Evolutionary conservation across 2,113 vertebrate species (phyloP).

Genomic region (Oncorhynchus kisutch): DNA sequence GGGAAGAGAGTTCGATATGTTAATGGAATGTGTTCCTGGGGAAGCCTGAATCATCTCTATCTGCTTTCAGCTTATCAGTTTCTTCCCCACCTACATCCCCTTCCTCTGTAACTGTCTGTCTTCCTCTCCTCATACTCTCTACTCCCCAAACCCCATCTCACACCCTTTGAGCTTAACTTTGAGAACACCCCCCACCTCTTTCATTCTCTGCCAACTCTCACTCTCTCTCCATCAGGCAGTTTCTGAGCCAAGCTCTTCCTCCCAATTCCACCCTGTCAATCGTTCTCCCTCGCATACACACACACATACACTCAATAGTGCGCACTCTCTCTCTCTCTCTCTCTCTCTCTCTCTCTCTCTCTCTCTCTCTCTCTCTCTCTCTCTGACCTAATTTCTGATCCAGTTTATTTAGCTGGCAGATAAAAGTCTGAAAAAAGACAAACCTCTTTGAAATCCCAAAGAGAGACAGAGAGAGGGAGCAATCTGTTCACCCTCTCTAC

Average conservation of each 20-base stretch:
- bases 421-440: conserved; percentile 38
- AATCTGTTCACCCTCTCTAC: background rate
- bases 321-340: no score
- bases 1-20: conserved; percentile 36
- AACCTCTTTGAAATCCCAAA: conserved; percentile 55
- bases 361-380: conserved; percentile 18
- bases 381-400: conserved; percentile 63
- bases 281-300: background rate
- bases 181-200: background rate
- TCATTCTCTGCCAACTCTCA: conserved; percentile 21
- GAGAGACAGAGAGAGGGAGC: conserved; percentile 39
- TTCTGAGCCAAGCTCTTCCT: conserved; percentile 18
- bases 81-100: conserved; percentile 4
- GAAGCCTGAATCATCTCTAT: conserved; percentile 12
- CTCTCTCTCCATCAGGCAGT: conserved; percentile 15
- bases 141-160: background rate
- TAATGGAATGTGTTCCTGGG: conserved; percentile 37
- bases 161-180: conserved; percentile 4
- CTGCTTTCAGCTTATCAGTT: conserved; percentile 29
- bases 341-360: background rate
- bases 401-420: conserved; percentile 51
- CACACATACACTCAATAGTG: background rate
- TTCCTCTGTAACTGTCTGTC: background rate
- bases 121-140: background rate
- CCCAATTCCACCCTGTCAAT: conserved; percentile 11